phyloP scores from a whole-genome alignment of 2,888 invertebrate species.

The Phaedon cochleariae region DNA sequence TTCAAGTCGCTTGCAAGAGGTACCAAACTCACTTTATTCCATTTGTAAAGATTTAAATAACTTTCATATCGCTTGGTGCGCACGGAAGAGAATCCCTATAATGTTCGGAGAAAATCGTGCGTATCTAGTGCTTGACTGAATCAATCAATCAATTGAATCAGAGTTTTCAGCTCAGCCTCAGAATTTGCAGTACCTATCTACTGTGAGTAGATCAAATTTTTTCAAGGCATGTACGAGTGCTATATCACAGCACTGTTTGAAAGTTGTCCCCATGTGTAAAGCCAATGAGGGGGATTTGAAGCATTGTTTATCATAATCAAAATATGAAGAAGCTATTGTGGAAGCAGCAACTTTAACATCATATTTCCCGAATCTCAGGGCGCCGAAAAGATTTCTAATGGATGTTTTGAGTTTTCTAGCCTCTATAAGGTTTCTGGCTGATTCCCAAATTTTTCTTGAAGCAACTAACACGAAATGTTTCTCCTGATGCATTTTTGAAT shows the following conservation, averaged over 20 bases:
- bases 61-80: no score
- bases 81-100: no score
- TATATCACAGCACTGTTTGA: constrained; percentile 41
- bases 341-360: constrained; percentile 12
- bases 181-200: constrained; percentile 23
- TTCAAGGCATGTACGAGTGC: constrained; percentile 37
- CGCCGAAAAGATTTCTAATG: constrained; percentile 1
- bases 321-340: constrained; percentile 19
- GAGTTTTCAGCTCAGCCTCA: constrained; percentile 40
- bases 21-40: constrained; percentile 16
- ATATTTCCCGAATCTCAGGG: constrained; percentile 2
- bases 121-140: constrained; percentile 28
- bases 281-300: constrained; percentile 30
- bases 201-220: constrained; percentile 28
- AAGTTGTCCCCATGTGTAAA: constrained; percentile 28
- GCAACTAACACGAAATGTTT: not conserved
- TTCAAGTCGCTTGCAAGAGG: constrained; percentile 36
- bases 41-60: constrained; percentile 15
- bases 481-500: constrained; percentile 8
- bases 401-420: constrained; percentile 13
- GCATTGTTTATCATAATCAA: constrained; percentile 17
- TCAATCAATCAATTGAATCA: constrained; percentile 38
- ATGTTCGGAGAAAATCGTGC: no score
- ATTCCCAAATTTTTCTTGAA: constrained; percentile 17
- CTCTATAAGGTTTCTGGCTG: constrained; percentile 9